These are phyloP conservation scores for Gracilinanus agilis DNA, from an alignment of 2,113 vertebrate genomes.

Conservation along the genomic window DNA sequence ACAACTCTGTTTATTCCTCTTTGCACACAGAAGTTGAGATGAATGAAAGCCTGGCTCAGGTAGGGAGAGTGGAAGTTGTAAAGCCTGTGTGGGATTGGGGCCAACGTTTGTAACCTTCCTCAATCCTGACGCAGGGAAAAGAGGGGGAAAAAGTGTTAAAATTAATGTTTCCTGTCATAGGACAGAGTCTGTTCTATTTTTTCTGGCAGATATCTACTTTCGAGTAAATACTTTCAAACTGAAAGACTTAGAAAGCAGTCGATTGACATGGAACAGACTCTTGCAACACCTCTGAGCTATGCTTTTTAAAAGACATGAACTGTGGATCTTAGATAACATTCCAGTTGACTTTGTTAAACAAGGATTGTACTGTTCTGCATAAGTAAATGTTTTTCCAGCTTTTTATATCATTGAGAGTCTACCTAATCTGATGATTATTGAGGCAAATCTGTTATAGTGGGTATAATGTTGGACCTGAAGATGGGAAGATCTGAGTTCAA, in stretches of 20 bases:
- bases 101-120: constrained; percentile 23
- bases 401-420: background rate
- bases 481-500: background rate
- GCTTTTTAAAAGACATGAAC: background rate
- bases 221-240: constrained; percentile 46
- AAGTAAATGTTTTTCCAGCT: background rate
- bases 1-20: background rate
- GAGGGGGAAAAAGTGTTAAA: background rate
- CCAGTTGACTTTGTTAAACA: background rate
- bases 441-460: background rate
- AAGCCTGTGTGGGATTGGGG: background rate
- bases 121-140: background rate
- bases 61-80: background rate
- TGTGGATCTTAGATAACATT: constrained; percentile 21
- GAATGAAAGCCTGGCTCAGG: background rate
- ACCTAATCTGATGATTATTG: background rate
- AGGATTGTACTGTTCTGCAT: background rate
- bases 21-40: background rate
- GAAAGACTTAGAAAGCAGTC: constrained; percentile 6
- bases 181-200: background rate
- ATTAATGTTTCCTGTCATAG: background rate
- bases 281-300: background rate
- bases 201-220: constrained; percentile 27
- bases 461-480: background rate
- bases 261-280: constrained; percentile 22